These are phyloP conservation scores for Drosophila setosimentum DNA, from an alignment of 2,888 invertebrate species.

Conservation along the genomic window DNA sequence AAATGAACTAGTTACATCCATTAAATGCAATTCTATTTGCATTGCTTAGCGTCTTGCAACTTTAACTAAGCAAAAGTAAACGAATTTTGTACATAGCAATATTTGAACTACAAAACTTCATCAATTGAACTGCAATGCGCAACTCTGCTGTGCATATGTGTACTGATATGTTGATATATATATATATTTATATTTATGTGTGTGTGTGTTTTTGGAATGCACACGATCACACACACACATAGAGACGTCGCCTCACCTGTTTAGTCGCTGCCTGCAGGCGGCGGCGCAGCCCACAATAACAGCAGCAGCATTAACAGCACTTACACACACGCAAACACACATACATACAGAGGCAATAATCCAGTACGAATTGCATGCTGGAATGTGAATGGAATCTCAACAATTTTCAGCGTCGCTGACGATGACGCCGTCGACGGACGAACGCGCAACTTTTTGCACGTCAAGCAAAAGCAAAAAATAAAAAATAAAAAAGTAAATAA, in stretches of 20 bases:
- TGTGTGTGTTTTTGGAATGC: slow-evolving; percentile 71
- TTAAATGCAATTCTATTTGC: background rate
- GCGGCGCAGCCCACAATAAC: slow-evolving; percentile 51
- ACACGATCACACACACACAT: slow-evolving; percentile 60
- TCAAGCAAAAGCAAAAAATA: slow-evolving; percentile 26
- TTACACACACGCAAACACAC: slow-evolving; percentile 27
- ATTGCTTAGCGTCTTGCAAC: background rate
- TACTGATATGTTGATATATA: slow-evolving; percentile 19
- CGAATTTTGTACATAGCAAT: background rate
- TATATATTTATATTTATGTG: slow-evolving; percentile 1
- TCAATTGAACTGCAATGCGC: slow-evolving; percentile 5
- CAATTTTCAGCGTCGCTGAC: slow-evolving; percentile 82
- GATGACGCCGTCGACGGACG: slow-evolving; percentile 67
- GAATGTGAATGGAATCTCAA: slow-evolving; percentile 85
- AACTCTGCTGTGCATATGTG: slow-evolving; percentile 36
- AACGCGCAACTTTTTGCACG: slow-evolving; percentile 61
- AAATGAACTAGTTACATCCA: background rate
- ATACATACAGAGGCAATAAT: slow-evolving; percentile 47
- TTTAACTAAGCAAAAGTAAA: background rate
- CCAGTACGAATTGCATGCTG: slow-evolving; percentile 83
- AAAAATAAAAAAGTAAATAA: slow-evolving; percentile 18
- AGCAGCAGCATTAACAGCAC: slow-evolving; percentile 46
- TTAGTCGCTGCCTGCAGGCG: slow-evolving; percentile 62
- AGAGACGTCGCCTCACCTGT: slow-evolving; percentile 72
- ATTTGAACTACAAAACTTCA: background rate